Conservation (phyloP, 37 sponge, comb jelly and placozoan genomes). For the Corticium candelabrum region DNA sequence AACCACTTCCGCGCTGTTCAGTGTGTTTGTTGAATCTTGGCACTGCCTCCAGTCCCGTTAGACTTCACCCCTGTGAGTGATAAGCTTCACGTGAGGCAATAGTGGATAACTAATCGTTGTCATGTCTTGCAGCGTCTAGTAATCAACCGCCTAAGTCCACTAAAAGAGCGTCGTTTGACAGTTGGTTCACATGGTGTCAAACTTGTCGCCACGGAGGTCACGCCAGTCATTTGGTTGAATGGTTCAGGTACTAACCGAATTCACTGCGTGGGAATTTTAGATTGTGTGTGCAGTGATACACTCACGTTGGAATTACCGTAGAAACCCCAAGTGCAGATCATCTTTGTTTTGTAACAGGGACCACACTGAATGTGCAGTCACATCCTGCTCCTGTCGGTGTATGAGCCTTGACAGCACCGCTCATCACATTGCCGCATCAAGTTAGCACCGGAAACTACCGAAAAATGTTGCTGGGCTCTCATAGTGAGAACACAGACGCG, state of each 20-base stretch:
- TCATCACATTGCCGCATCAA: not conserved
- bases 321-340: not conserved
- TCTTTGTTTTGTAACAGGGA: too few relatives aligned
- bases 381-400: slow-evolving; percentile 56
- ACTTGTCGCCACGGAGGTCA: slow-evolving; percentile 84
- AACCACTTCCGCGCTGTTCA: slow-evolving; percentile 78
- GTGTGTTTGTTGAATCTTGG: slow-evolving; percentile 74
- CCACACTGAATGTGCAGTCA: slow-evolving; percentile 69
- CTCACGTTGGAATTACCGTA: not conserved
- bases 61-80: not conserved
- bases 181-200: slow-evolving; percentile 92
- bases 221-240: slow-evolving; percentile 59
- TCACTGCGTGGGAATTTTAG: too few relatives aligned
- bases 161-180: slow-evolving; percentile 31
- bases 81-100: too few relatives aligned
- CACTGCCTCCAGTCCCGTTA: slow-evolving; percentile 3
- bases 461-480: too few relatives aligned
- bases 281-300: too few relatives aligned
- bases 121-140: too few relatives aligned
- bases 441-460: too few relatives aligned
- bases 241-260: slow-evolving; percentile 56
- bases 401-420: slow-evolving; percentile 29
- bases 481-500: too few relatives aligned
- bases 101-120: too few relatives aligned
- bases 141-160: too few relatives aligned